Percentiles rank a stretch among this genome's conserved stretches.
Conservation (phyloP, 2,113 vertebrate species). For the Axis porcinus region DNA sequence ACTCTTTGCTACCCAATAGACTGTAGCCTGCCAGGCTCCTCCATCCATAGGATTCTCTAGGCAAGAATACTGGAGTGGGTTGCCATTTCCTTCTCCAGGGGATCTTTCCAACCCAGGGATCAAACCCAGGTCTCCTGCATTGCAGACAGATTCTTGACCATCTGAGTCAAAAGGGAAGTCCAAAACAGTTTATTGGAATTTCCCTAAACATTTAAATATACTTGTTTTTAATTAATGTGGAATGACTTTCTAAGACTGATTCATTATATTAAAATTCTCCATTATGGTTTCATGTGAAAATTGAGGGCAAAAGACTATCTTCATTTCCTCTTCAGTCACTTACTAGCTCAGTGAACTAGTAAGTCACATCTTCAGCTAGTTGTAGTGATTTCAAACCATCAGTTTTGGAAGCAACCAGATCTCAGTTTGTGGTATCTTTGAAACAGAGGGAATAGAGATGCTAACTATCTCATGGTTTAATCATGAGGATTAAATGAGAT, state of each 20-base stretch:
- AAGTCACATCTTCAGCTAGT: not conserved
- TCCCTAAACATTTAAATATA: not conserved
- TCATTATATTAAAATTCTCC: not conserved
- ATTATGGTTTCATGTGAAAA: not conserved
- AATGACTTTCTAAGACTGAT: not conserved
- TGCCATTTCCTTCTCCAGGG: not conserved
- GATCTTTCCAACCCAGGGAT: not conserved
- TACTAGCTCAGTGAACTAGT: not conserved
- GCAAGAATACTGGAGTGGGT: not conserved
- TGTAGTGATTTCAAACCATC: not conserved
- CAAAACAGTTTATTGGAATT: constrained; percentile 3
- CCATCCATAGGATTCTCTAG: not conserved
- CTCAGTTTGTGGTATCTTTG: not conserved
- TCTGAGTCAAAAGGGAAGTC: not conserved
- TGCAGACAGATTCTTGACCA: not conserved
- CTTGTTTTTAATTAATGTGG: constrained; percentile 2
- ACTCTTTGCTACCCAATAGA: not conserved
- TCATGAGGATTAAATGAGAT: not conserved
- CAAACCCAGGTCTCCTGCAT: not conserved
- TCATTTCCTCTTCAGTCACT: not conserved
- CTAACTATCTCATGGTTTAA: not conserved
- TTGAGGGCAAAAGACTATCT: not conserved
- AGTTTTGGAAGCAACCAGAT: not conserved
- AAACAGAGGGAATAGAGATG: not conserved
- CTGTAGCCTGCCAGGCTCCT: not conserved